Evolutionary conservation across 2,797 vertebrate genomes (phyloP).

Genomic region (Tiaroga cobitis): DNA sequence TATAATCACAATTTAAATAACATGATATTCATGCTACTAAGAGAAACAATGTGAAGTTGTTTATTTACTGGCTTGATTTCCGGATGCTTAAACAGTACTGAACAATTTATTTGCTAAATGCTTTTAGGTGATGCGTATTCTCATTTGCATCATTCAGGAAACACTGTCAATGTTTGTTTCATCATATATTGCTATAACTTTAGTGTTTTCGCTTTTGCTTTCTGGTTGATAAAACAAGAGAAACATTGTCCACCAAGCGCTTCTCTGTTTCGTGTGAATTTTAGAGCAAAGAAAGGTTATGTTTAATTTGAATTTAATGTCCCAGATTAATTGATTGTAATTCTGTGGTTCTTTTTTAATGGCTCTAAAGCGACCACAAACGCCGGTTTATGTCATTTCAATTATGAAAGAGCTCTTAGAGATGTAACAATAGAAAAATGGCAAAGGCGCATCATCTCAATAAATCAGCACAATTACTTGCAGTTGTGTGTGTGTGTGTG

Average conservation of each 20-base stretch:
- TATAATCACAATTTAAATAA: too few relatives aligned
- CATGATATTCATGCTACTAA: too few relatives aligned
- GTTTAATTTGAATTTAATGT: slow-evolving; percentile 34
- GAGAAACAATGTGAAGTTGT: too few relatives aligned
- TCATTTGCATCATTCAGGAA: background rate
- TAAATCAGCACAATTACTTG: slow-evolving; percentile 31
- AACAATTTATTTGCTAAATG: background rate
- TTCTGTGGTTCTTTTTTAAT: slow-evolving; percentile 26
- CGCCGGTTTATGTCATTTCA: background rate
- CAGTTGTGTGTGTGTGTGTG: background rate
- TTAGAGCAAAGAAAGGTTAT: background rate
- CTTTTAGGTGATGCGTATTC: background rate
- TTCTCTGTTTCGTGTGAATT: background rate
- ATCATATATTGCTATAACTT: background rate
- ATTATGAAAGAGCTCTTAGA: slow-evolving; percentile 8
- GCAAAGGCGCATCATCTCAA: slow-evolving; percentile 12
- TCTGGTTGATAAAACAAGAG: background rate
- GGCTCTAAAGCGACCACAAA: slow-evolving; percentile 21
- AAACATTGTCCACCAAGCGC: too few relatives aligned
- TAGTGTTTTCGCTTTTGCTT: background rate
- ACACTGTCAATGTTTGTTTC: background rate
- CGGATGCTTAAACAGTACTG: too few relatives aligned
- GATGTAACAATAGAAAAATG: background rate
- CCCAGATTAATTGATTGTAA: slow-evolving; percentile 25
- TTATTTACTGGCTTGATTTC: too few relatives aligned